Conservation (phyloP, 2,113 vertebrate genomes). For the Rhabdomys dilectus region DNA sequence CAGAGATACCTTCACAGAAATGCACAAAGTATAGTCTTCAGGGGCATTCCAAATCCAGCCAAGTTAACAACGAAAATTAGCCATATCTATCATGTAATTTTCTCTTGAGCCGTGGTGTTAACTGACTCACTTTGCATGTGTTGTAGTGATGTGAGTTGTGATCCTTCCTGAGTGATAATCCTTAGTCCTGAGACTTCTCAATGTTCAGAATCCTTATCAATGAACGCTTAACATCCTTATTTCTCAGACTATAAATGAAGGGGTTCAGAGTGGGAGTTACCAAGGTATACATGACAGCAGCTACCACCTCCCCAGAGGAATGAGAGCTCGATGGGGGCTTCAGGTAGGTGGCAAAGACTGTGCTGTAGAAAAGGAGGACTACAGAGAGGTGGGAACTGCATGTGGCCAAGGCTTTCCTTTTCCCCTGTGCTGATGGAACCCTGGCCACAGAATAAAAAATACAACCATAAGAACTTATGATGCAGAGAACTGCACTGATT, state of each 20-base stretch:
- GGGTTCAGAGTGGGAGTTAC: constrained; percentile 53
- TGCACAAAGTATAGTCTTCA: too few species aligned
- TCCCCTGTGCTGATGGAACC: constrained; percentile 18
- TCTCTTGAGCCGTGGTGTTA: not conserved
- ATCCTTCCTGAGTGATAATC: not conserved
- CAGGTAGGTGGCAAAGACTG: constrained; percentile 56
- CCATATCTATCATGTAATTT: too few species aligned
- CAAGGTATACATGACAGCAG: constrained; percentile 35
- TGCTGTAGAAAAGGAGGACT: constrained; percentile 61
- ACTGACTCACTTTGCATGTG: not conserved
- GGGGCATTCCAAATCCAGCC: not conserved
- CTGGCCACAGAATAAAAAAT: constrained; percentile 31
- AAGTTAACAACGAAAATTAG: not conserved
- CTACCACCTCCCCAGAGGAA: not conserved
- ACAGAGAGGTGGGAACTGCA: constrained; percentile 35
- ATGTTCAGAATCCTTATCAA: constrained; percentile 22
- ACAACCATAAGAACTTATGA: not conserved
- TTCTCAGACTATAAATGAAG: constrained; percentile 64
- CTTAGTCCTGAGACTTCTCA: not conserved
- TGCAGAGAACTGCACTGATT: constrained; percentile 40
- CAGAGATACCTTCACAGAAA: not conserved
- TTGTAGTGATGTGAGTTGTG: not conserved
- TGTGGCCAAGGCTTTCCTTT: constrained; percentile 37
- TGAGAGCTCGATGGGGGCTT: not conserved
- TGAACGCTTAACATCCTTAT: constrained; percentile 56